Base-by-base conservation (phyloP, 1,140 invertebrate species). In the Galleria mellonella region DNA sequence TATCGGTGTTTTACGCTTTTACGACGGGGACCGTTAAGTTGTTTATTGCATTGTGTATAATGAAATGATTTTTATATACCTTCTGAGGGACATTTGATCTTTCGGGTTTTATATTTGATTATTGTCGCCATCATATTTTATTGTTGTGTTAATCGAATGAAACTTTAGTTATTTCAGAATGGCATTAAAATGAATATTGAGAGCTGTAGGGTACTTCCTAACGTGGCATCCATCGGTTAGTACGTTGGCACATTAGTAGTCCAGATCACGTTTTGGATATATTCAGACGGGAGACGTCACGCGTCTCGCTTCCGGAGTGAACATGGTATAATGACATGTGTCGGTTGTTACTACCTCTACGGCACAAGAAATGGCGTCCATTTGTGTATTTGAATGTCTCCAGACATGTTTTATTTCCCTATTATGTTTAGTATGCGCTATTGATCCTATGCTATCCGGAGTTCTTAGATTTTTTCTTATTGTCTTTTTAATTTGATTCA, bases 251-350 rank as follows among this genome's bases (percentile, higher is more conserved):
- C 44, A 68, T 64, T 64, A 55, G 31, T 30, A 11, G 46, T 40
- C 36, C 58, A 42, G 14, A 54, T 76, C 72, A 76, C 72, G 72
- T 76, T 49, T 48, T 44, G 41, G 55, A 56, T 61, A 58, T 57
- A 55, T 63, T 56, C 61, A 53, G 53, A 52, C 50, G 29, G 60
- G 51, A 52, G 66, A 65, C 64, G 66, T 75, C 76, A 77, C 73
- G 76, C 68, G 62, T 62, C 42, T 29, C 53, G 59, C 68, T 77
- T 81, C 76, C 76, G 73, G 68, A 47, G 17, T 23, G 17, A 23
- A 23, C 17, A 23, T 23, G 47, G 43, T 44, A 41, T 63, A 60
- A 58, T 67, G 49, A 62, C 51, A 36, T 47, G 14, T 43, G 32
- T 37, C 36, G 17, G 14, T 43, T 15, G 14, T 15, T 37, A n/a